Evolutionary conservation across 2,888 invertebrate genomes (phyloP), one percentile per base, ranked within the genome.

Genomic region (Euclidia mi): DNA sequence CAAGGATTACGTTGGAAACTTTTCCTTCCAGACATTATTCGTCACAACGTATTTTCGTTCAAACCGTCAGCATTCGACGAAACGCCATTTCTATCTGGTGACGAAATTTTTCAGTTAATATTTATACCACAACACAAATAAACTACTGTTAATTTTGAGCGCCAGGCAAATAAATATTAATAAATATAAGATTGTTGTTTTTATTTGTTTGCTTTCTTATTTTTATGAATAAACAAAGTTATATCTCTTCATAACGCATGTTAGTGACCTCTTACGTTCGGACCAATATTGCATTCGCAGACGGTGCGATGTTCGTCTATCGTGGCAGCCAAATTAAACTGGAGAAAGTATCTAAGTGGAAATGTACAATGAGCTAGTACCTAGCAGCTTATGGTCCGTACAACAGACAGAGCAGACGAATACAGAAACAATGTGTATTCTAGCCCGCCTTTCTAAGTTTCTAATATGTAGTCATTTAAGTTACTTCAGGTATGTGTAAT

Each of bases 1-100:
- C 49, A 42, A 29, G 29, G 35, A 50, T 35, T 50, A 42, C 32
- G 10, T 42, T 14, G 6, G 9, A 28, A 14, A 41, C 7, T 32
- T 12, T 29, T 15, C 43, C 37, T 42, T 35, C 34, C 18, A 2
- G 12, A n/a, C n/a, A 4, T 34, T 42, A 35, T 18, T 14, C 45
- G 60, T 60, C 65, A 58, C 47, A 4, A 29, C 38, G 45, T 70
- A 69, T 70, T 64, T 64, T 52, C 20, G 47, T 69, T 14, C 50
- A 1, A 40, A 12, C 32, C 40, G 56, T 64, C 65, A 64, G 51
- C 59, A 48, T 73, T 51, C 65, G 51, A 41, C 12, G 60, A 50
- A 57, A 65, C 43, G 60, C 12, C 2, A 11, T 9, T 41, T 41
- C 38, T 29, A 55, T 32, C 29, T 31, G 25, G 49, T 64, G 65